These are phyloP conservation scores for Tragelaphus scriptus DNA, from an alignment of 2,113 vertebrate species.

Conservation along the genomic window DNA sequence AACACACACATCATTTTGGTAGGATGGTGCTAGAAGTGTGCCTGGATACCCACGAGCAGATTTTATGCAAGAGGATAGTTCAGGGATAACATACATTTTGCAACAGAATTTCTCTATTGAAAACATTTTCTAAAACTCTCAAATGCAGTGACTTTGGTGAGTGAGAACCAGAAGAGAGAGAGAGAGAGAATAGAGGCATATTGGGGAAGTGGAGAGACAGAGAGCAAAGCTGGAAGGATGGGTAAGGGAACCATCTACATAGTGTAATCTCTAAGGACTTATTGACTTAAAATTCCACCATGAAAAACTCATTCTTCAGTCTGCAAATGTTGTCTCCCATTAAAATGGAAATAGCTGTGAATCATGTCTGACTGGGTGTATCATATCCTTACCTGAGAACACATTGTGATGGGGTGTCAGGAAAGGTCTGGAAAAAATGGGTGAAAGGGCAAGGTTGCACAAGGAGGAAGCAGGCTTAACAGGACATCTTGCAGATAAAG, in stretches of 20 bases:
- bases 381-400: constrained; percentile 6
- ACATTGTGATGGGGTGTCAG: neutral
- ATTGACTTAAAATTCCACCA: neutral
- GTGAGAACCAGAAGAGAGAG: neutral
- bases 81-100: neutral
- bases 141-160: neutral
- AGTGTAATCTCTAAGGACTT: neutral
- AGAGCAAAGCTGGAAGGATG: neutral
- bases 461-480: neutral
- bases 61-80: fast-evolving
- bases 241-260: neutral
- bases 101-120: neutral
- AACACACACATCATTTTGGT: neutral
- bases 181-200: neutral
- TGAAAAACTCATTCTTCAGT: neutral
- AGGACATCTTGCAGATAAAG: neutral
- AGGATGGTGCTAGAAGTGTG: neutral
- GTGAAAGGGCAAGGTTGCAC: neutral
- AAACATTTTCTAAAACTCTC: neutral
- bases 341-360: neutral
- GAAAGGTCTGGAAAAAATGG: neutral
- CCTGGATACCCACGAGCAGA: fast-evolving
- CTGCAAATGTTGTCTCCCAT: neutral
- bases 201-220: neutral
- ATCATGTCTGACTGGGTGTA: neutral